These are phyloP conservation scores for Pogona vitticeps DNA, from an alignment of 2,113 vertebrate species.

Conservation along the genomic window DNA sequence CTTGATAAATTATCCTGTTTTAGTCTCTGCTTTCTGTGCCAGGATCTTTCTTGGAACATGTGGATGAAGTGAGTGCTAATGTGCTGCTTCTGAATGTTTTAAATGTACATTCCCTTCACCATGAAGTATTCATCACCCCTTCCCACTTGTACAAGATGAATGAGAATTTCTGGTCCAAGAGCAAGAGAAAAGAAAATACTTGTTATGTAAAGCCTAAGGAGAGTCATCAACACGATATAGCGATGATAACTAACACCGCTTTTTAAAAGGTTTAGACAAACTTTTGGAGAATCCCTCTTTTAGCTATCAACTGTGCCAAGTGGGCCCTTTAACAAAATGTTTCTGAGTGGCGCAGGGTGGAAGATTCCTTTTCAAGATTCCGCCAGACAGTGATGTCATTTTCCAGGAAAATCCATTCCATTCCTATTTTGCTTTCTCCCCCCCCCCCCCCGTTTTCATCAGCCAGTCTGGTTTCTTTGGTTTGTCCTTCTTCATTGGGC, in stretches of 20 bases:
- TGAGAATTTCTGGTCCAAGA: neutral
- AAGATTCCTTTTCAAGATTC: neutral
- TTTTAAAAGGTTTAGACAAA: neutral
- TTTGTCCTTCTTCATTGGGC: too few relatives aligned
- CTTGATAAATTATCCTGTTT: neutral
- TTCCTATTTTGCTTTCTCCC: neutral
- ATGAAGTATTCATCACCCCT: neutral
- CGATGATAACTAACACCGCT: neutral
- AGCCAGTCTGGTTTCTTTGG: too few relatives aligned
- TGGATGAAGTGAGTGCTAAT: neutral
- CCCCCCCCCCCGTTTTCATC: too few relatives aligned
- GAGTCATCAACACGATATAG: neutral
- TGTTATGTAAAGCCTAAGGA: neutral
- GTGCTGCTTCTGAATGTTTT: neutral
- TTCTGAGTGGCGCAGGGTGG: neutral
- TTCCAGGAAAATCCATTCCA: neutral
- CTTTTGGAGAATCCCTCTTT: neutral
- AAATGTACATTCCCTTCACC: neutral
- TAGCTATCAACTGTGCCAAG: neutral
- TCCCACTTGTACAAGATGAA: neutral
- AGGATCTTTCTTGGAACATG: too few relatives aligned
- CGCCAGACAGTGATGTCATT: neutral
- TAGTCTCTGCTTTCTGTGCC: neutral
- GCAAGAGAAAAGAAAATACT: neutral
- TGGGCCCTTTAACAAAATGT: neutral